Evolutionary conservation across 2,888 invertebrate species (phyloP), one percentile per base, ranked within the genome.

Genomic region (Andrena dorsata): DNA sequence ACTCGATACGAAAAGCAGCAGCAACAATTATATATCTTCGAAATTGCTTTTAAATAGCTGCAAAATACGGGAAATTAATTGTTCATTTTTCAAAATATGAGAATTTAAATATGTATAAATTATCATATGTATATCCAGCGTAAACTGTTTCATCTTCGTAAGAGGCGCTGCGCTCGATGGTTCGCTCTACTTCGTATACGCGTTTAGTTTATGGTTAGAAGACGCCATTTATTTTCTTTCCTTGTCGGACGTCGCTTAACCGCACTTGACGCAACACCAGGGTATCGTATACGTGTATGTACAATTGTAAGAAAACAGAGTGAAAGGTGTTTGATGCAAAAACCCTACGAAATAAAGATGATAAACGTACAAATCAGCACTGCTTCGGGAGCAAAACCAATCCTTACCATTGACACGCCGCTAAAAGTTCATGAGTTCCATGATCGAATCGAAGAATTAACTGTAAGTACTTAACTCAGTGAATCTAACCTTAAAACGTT

Each of bases 361-460:
- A 61, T 91, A 66, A 71, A 66, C 6, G 61, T 92, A 41, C 85
- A 89, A 53, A 69, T 90, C 69, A 86, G 85, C 32, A 82, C 69
- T 2, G 89, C 88, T 6, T 51, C 23, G 66, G 74, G 75, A 0
- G 26, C 53, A 0, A 84, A 83, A 71, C 76, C 74, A 8, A 72
- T 86, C 28, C 70, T 84, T 49, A 58, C 70, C 6, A 58, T 56
- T 2, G 58, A 84, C 10, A 20, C 6, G 5, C 56, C 78, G 7
- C 23, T 86, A 4, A 76, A 75, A 53, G 53, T 84, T 10, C 4
- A 32, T 8, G 75, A 89, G 61, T 70, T 91, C 35, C 76, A 80
- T 41, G 47, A 58, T 10, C 58, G 47, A 32, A 60, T 91, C 4
- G 70, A 82, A 56, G 68, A 82, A 47, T 65, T 80, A 23, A 87